These are phyloP conservation scores for Oryzias melastigma DNA, from an alignment of 2,113 vertebrate genomes.

Conservation along the genomic window DNA sequence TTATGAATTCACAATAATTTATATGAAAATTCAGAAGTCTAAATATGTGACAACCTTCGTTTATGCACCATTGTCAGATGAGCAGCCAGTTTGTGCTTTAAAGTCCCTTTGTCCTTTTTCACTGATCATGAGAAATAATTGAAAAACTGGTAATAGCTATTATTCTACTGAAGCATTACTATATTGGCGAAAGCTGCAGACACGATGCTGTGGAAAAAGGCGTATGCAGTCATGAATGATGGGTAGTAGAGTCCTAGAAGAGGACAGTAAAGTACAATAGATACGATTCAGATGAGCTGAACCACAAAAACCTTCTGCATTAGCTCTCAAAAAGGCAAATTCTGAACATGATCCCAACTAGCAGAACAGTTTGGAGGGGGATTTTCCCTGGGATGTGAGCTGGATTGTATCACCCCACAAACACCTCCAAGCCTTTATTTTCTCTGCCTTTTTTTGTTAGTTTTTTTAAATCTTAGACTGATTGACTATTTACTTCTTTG, in stretches of 20 bases:
- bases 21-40: conserved; percentile 98
- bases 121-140: conserved; percentile 93
- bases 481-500: conserved; percentile 84
- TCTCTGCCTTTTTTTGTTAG: conserved; percentile 43
- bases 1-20: conserved; percentile 97
- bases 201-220: conserved; percentile 91
- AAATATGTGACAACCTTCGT: conserved; percentile 92
- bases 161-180: conserved; percentile 98
- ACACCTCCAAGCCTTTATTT: conserved; percentile 64
- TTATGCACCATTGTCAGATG: conserved; percentile 92
- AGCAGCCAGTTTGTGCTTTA: conserved; percentile 99
- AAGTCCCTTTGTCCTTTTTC: conserved; percentile 90
- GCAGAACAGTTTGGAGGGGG: conserved; percentile 84
- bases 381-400: conserved; percentile 79
- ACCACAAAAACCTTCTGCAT: conserved; percentile 89
- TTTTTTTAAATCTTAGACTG: conserved; percentile 65
- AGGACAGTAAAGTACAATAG: conserved; percentile 86
- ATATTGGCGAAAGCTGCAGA: conserved; percentile 99
- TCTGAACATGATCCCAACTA: conserved; percentile 92
- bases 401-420: conserved; percentile 79
- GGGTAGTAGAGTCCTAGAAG: conserved; percentile 80
- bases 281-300: conserved; percentile 84
- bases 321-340: conserved; percentile 89
- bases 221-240: conserved; percentile 87
- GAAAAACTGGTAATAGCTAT: conserved; percentile 96